These are phyloP conservation scores for Acronicta psi DNA, from an alignment of 2,888 invertebrate genomes.

Conservation along the genomic window DNA sequence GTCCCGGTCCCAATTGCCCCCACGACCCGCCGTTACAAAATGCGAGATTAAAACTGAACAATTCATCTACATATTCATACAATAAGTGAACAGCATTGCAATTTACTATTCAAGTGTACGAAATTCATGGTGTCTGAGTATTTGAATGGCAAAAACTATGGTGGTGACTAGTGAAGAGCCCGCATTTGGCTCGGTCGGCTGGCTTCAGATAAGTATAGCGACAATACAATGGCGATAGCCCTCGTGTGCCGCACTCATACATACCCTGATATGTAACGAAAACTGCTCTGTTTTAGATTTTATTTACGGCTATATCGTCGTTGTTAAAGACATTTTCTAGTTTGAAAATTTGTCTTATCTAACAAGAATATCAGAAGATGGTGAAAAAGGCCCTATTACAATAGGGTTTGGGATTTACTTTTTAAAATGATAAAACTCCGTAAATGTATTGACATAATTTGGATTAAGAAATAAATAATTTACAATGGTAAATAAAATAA, in stretches of 20 bases:
- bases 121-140: conserved; percentile 45
- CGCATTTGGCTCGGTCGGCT: conserved; percentile 72
- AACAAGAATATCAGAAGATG: no score
- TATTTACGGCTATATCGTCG: no score
- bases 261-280: conserved; percentile 29
- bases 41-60: not conserved
- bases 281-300: conserved; percentile 55
- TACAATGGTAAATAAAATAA: no score
- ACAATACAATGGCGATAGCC: conserved; percentile 57
- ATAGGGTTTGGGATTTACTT: no score
- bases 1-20: no score
- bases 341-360: no score
- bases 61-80: conserved; percentile 6
- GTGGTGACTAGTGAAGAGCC: conserved; percentile 61
- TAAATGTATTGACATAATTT: no score
- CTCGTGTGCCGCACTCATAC: conserved; percentile 45
- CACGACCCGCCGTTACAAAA: no score
- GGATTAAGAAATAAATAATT: no score
- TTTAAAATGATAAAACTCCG: no score
- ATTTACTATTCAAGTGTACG: conserved; percentile 46
- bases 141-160: conserved; percentile 61
- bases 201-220: conserved; percentile 67
- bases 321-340: no score
- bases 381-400: no score
- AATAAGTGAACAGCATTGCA: conserved; percentile 43